These are phyloP conservation scores for Lithosia quadra DNA, from an alignment of 2,888 invertebrate genomes.

Conservation along the genomic window DNA sequence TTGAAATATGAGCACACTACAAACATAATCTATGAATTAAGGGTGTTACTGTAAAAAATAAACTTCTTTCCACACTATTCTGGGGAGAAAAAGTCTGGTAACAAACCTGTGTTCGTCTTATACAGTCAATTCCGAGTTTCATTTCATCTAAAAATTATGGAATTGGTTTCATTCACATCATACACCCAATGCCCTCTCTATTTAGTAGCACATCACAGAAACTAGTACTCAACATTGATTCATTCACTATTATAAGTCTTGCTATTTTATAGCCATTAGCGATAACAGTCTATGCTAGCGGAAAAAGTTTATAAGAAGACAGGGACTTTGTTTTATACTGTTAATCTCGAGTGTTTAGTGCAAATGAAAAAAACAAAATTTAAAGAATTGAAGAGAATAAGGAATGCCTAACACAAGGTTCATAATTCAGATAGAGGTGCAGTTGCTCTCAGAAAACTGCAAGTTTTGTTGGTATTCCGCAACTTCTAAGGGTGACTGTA, in stretches of 20 bases:
- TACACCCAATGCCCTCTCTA: neutral
- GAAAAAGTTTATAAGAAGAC: conserved; percentile 30
- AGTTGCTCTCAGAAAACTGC: neutral
- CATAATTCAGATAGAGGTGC: neutral
- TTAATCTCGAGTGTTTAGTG: neutral
- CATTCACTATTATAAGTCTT: neutral
- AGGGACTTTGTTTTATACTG: conserved; percentile 24
- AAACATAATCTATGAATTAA: neutral
- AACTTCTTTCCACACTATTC: neutral
- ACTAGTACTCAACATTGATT: neutral
- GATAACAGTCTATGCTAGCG: neutral
- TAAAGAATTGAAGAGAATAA: neutral
- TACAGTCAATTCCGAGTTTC: no score
- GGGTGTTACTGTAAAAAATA: neutral
- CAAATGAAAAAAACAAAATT: neutral
- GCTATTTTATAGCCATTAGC: neutral
- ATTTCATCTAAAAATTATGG: neutral
- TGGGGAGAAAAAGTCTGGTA: neutral
- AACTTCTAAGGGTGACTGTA: neutral
- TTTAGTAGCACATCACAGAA: neutral
- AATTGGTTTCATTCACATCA: neutral
- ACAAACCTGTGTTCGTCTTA: neutral
- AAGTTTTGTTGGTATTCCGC: no score
- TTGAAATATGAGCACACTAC: neutral
- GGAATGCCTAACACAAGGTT: neutral